Percentiles rank a stretch among this genome's conserved stretches.
Evolutionary conservation across 2,888 invertebrate genomes (phyloP).

Genomic region (Mimas tiliae): DNA sequence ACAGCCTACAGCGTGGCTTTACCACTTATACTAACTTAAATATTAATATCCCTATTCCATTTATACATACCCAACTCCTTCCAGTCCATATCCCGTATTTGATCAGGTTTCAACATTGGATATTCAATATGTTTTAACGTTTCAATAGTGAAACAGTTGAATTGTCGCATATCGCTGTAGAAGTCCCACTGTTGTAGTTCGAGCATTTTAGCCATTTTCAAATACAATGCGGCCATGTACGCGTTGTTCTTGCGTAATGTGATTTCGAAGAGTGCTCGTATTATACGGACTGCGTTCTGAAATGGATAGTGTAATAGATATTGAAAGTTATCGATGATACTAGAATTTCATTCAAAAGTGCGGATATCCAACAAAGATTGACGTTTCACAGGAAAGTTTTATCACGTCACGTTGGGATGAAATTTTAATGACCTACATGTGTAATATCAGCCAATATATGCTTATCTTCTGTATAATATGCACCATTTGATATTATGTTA

Average conservation of each 20-base stretch:
- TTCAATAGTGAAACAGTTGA: conserved; percentile 90
- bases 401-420: no score
- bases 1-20: no score
- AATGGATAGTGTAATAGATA: conserved; percentile 36
- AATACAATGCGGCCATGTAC: conserved; percentile 92
- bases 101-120: conserved; percentile 89
- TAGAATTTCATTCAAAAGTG: no score
- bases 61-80: conserved; percentile 90
- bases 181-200: conserved; percentile 96
- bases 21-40: neutral
- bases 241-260: conserved; percentile 95
- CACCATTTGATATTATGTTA: no score
- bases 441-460: no score
- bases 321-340: no score
- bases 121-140: conserved; percentile 93
- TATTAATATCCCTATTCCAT: neutral
- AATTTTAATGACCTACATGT: no score
- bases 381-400: no score
- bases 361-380: no score
- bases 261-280: conserved; percentile 97
- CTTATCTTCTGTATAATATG: no score
- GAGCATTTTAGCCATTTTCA: conserved; percentile 96
- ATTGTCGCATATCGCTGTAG: conserved; percentile 94
- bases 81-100: conserved; percentile 93
- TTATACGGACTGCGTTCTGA: conserved; percentile 95